These are phyloP conservation scores for Sceliomorpha sp. DNA, from an alignment of 2,888 invertebrate genomes.

Conservation along the genomic window DNA sequence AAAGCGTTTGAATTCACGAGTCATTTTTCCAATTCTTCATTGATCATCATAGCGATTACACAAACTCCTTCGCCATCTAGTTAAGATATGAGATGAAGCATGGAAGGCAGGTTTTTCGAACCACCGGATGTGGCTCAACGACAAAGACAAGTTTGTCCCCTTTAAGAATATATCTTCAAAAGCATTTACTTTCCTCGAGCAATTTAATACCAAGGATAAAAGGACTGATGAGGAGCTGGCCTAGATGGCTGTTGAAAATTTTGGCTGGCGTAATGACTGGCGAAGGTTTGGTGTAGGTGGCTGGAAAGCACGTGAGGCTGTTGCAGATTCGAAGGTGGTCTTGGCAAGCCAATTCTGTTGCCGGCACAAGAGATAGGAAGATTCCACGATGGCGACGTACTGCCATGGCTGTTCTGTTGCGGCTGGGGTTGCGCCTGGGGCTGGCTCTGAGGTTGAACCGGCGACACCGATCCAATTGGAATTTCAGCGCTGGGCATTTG, in stretches of 20 bases:
- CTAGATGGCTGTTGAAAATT: slow-evolving; percentile 73
- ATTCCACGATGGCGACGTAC: slow-evolving; percentile 72
- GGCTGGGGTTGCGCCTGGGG: no score
- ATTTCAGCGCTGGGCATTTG: slow-evolving; percentile 67
- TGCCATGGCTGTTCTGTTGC: slow-evolving; percentile 60
- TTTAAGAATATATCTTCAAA: no score
- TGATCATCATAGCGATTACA: no score
- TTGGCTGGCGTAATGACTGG: slow-evolving; percentile 68
- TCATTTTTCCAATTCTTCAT: no score
- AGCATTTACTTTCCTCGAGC: no score
- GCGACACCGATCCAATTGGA: slow-evolving; percentile 68
- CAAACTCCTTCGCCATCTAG: no score
- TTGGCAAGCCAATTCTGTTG: slow-evolving; percentile 65
- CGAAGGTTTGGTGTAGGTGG: slow-evolving; percentile 72
- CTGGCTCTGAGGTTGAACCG: slow-evolving; percentile 63
- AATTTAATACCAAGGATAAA: no score
- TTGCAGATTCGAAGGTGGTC: slow-evolving; percentile 63
- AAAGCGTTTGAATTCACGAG: no score
- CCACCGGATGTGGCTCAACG: no score
- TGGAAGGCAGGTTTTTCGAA: no score
- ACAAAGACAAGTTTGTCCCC: no score
- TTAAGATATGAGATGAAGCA: no score
- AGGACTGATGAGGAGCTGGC: slow-evolving; percentile 69
- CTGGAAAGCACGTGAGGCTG: slow-evolving; percentile 65
- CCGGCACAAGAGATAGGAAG: slow-evolving; percentile 60